phyloP scores from a whole-genome alignment of 2,888 invertebrate genomes.

The Apamea monoglypha region DNA sequence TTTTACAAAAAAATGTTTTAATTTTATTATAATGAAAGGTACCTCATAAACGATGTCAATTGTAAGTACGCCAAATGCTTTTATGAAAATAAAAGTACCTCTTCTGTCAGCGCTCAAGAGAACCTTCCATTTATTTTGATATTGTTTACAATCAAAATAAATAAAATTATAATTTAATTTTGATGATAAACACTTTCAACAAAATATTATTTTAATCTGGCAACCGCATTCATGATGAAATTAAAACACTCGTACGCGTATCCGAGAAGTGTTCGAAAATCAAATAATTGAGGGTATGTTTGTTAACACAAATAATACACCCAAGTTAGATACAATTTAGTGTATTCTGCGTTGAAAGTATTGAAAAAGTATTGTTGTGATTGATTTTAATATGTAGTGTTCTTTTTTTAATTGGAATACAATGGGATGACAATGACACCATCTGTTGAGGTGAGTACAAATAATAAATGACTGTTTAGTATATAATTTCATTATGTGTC shows the following conservation, averaged over 20 bases:
- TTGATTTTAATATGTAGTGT: neutral
- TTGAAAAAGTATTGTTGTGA: conserved; percentile 5
- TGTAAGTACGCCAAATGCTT: too few species aligned
- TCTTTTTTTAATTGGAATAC: neutral
- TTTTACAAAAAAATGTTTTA: too few species aligned
- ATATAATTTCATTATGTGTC: neutral
- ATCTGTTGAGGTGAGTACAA: conserved; percentile 61
- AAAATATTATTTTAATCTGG: conserved; percentile 7
- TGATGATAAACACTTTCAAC: neutral
- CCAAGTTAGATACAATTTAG: neutral
- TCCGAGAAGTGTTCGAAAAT: conserved; percentile 30
- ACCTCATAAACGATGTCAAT: neutral
- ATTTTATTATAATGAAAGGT: neutral
- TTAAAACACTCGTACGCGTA: conserved; percentile 8
- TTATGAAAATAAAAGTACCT: neutral
- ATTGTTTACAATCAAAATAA: neutral
- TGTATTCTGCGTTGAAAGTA: neutral
- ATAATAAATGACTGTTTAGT: neutral
- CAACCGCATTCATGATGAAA: neutral
- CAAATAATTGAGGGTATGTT: conserved; percentile 27
- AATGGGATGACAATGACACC: conserved; percentile 60
- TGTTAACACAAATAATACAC: neutral
- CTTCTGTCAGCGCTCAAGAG: too few species aligned
- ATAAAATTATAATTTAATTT: neutral
- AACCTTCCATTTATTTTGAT: neutral